These are phyloP conservation scores for Dynastes maya DNA, from an alignment of 2,888 invertebrate genomes.

Conservation along the genomic window DNA sequence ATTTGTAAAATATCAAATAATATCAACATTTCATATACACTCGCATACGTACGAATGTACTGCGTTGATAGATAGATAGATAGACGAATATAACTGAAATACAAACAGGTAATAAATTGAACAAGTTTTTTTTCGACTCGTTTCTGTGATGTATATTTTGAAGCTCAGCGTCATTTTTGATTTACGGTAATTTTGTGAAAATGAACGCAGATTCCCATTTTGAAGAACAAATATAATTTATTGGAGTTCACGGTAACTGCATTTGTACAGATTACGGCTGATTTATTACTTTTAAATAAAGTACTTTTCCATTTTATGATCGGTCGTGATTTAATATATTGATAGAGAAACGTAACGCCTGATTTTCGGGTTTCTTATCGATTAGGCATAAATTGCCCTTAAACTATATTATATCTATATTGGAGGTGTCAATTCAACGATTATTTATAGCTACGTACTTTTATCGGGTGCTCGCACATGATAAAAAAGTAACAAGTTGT, in stretches of 20 bases:
- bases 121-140: constrained; percentile 46
- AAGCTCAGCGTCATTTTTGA: constrained; percentile 69
- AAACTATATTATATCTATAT: constrained; percentile 50
- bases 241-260: constrained; percentile 60
- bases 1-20: constrained; percentile 10
- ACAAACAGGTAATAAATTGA: constrained; percentile 51
- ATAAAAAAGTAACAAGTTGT: constrained; percentile 26
- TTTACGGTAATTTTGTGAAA: constrained; percentile 70
- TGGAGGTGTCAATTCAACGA: constrained; percentile 43
- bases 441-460: constrained; percentile 47
- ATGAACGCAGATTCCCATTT: constrained; percentile 69
- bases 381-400: constrained; percentile 52
- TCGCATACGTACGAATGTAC: neutral
- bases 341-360: constrained; percentile 50
- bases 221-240: constrained; percentile 69
- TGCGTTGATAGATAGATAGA: neutral
- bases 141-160: constrained; percentile 64
- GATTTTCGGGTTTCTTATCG: constrained; percentile 50
- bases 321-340: constrained; percentile 53
- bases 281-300: constrained; percentile 60
- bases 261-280: constrained; percentile 60
- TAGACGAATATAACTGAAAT: constrained; percentile 43
- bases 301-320: constrained; percentile 56
- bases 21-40: neutral
- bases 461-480: constrained; percentile 25